Base-by-base conservation (phyloP, 2,797 vertebrate genomes). In the Sebastes hubbsi region DNA sequence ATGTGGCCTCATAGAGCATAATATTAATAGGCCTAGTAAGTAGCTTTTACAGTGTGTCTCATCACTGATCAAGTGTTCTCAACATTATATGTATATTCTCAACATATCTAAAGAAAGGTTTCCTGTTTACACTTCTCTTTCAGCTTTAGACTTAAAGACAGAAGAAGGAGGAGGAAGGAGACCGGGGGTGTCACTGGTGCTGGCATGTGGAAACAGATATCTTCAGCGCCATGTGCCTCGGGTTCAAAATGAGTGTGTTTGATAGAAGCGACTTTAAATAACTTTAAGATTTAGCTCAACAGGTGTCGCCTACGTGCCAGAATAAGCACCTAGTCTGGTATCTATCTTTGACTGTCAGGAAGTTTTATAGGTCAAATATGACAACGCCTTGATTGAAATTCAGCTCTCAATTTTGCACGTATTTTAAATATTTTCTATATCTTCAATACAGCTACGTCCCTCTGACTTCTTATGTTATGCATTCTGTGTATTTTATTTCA, bases 111-210 rank as follows among this genome's bases (percentile, higher is more conserved):
- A 74, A 61, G 20, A 77, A 52, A 30, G 38, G 68, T 30, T 90
- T 89, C 86, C 86, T 84, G 69, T 80, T 87, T 54, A 61, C 25
- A 27, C 55, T n/a, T 74, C 54, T 20, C 6, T 52, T 72, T 56
- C 25, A 12, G 54, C 25, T 52, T 38, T 38, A 38, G 8, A 60
- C 24, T 55, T 8, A 9, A 14, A 49, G 24, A 49, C 22, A 58
- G 27, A 79, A 59, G 24, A 90, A 89, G 56, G 80, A 89, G 56
- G 80, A 87, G 81, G 87, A 89, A 83, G 69, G 8, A 71, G 70
- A 8, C 22, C 12, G 4, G 11, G 18, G 34, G 29, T 38, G 58
- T 55, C 62, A 8, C 1, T 14, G 10, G 29, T 22, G 5, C 54
- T 32, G 70, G 54, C 22, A 54, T 73, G 68, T 64, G 68, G 78